Evolutionary conservation across 2,888 invertebrate species (phyloP).

Genomic region (Myopa testacea): DNA sequence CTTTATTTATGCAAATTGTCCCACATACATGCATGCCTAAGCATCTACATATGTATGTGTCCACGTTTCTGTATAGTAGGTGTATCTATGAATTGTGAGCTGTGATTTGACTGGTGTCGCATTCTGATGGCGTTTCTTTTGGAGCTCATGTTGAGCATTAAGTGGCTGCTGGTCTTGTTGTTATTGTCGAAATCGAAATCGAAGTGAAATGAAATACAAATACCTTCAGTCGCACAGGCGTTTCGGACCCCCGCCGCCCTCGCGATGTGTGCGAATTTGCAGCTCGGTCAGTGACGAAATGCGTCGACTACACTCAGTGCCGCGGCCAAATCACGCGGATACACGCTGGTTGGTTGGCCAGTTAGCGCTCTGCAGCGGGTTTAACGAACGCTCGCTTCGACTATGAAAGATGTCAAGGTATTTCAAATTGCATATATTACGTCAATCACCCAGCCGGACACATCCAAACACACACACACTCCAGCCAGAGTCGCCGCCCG

Average conservation of each 20-base stretch:
- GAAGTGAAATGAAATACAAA: slow-evolving; percentile 25
- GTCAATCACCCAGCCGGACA: slow-evolving; percentile 52
- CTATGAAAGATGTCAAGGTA: slow-evolving; percentile 63
- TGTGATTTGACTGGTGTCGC: no score
- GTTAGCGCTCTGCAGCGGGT: slow-evolving; percentile 47
- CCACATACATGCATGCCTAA: not conserved
- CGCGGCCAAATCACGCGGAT: not conserved
- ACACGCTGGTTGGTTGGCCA: slow-evolving; percentile 7
- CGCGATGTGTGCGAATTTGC: slow-evolving; percentile 8
- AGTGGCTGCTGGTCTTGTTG: not conserved
- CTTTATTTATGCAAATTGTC: slow-evolving; percentile 28
- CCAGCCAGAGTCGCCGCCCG: not conserved
- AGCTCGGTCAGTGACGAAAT: slow-evolving; percentile 1
- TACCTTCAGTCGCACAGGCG: not conserved
- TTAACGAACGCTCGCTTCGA: slow-evolving; percentile 58
- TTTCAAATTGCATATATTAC: slow-evolving; percentile 51
- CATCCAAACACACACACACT: slow-evolving; percentile 29
- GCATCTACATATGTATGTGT: no score
- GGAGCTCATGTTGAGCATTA: slow-evolving; percentile 5
- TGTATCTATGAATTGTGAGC: not conserved
- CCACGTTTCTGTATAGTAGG: not conserved
- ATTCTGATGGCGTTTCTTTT: not conserved
- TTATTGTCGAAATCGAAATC: slow-evolving; percentile 1
- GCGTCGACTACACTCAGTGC: slow-evolving; percentile 11
- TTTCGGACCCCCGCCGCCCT: not conserved